Base-by-base conservation (phyloP, 2,888 invertebrate genomes). In the Heliothis peltigera region DNA sequence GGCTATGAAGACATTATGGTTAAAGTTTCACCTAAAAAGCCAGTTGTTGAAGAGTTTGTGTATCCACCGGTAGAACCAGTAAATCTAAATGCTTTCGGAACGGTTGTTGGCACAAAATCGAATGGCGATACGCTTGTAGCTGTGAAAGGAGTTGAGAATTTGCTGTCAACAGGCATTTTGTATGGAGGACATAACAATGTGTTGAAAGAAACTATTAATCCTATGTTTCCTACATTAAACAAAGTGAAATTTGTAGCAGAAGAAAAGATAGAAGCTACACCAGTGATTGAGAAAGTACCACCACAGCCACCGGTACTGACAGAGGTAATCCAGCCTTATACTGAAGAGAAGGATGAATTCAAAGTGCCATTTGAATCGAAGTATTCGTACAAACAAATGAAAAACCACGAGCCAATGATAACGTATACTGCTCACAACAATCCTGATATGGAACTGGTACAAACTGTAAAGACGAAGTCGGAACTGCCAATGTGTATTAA, bases 341-440 rank as follows among this genome's bases (percentile, higher is more conserved):
- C 63, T 4, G 59, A 74, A 48, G 54, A 73, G 18, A 66, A 55
- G 61, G 8, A 67, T 0, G 54, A 70, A 43, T 1, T 59, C 5
- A 21, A 39, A 19, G 18, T 35, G 10, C 66, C 76, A 3, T 48
- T 77, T 19, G 68, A 81, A 51, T 69, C 71, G 0, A 81, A 64
- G 55, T 87, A 87, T 70, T 85, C 77, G 2, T 87, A 87, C 59
- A 77, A 81, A 60, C 83, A 88, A 72, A 62, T 80, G n/a, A 68
- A 75, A 4, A 62, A 68, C 5, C 79, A 81, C 35, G 80, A 79
- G 12, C 80, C 78, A 19, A 58, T 80, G 19, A 84, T 77, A 52
- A 76, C 69, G 0, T 89, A 79, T 53, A 71, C 77, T n/a, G 76
- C 81, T 2, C 73, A 80, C 42, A 75, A 81, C 35, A 79, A 71